Conservation (phyloP, 1,140 invertebrate genomes). For the Psilanteris sp. region DNA sequence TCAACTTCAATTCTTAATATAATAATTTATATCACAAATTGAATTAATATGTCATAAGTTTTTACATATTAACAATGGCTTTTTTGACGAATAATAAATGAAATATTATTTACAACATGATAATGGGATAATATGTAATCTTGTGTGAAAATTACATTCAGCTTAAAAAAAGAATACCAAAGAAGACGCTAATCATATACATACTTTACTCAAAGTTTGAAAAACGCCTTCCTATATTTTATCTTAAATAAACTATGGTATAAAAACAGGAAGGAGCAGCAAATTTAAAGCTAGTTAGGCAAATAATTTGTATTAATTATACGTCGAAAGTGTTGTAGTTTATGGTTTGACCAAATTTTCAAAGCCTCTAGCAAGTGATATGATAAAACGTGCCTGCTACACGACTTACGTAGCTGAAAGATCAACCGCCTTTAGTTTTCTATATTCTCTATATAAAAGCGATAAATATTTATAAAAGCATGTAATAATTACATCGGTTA, state of each 20-base stretch:
- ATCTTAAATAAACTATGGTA: constrained; percentile 22
- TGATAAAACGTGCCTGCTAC: constrained; percentile 80
- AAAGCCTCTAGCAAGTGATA: constrained; percentile 79
- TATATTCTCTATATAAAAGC: constrained; percentile 70
- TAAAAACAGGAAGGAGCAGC: constrained; percentile 48
- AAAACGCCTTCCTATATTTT: constrained; percentile 39
- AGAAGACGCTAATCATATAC: constrained; percentile 41
- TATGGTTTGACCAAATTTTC: constrained; percentile 68
- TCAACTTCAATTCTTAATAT: neutral
- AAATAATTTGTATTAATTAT: constrained; percentile 56
- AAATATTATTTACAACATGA: neutral
- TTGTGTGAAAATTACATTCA: constrained; percentile 26
- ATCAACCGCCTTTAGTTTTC: constrained; percentile 76
- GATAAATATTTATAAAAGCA: constrained; percentile 64
- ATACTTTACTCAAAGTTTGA: constrained; percentile 26
- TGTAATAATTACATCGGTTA: constrained; percentile 49
- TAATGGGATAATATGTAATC: constrained; percentile 5
- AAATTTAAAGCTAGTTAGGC: constrained; percentile 55
- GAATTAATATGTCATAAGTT: constrained; percentile 8
- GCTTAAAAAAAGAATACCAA: constrained; percentile 43
- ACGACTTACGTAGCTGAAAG: constrained; percentile 74
- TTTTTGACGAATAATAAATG: neutral
- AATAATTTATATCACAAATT: constrained; percentile 11
- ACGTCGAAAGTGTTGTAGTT: constrained; percentile 65
- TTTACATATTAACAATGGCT: neutral